Evolutionary conservation across 2,888 invertebrate species (phyloP), one percentile per base, ranked within the genome.

Genomic region (Villa cingulata): DNA sequence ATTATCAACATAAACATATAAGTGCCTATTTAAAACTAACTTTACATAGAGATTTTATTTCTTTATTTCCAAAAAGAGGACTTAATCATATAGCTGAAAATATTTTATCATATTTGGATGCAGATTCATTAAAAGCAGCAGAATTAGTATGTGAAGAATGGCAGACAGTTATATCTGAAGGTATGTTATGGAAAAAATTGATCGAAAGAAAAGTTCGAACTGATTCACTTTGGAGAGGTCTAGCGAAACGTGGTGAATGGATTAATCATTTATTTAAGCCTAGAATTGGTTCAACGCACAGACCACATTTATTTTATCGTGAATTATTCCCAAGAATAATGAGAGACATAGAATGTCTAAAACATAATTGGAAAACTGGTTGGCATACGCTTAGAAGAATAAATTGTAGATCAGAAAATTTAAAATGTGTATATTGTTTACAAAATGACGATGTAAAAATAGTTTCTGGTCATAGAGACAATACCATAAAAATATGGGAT

Each of bases 1-100:
- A 98, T 72, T 94, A 95, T 70, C 98, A 99, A 65, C 97, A 98
- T 67, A 96, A 96, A 18, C 91, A 94, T 74, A 92, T 99, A 71
- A 94, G 98, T 70, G 80, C 89, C 37, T 97, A 87, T 72, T 81
- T 99, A 76, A n/a, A n/a, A n/a, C n/a, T n/a, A n/a, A n/a, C n/a
- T n/a, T n/a, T n/a, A n/a, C n/a, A n/a, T n/a, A n/a, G 98, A 59
- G 97, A 99, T 72, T 99, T 99, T 68, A 96, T 99, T 66, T 88
- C 91, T 56, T 80, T 97, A 66, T 74, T 99, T 68, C 98, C 98
- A 68, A 94, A 91, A 71, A 92, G 94, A 76, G 96, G 96, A 53
- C 73, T 96, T 56, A 96, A 96, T 68, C 95, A 96, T 65, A 88
- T 98, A 57, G 96, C 97, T 1, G 98, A 98, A 73, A 90, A 84